A percentile compares a stretch with the other conserved stretches of the same genome.
Evolutionary conservation across 2,888 invertebrate genomes (phyloP).

Genomic region (Drosophila meridionalis): DNA sequence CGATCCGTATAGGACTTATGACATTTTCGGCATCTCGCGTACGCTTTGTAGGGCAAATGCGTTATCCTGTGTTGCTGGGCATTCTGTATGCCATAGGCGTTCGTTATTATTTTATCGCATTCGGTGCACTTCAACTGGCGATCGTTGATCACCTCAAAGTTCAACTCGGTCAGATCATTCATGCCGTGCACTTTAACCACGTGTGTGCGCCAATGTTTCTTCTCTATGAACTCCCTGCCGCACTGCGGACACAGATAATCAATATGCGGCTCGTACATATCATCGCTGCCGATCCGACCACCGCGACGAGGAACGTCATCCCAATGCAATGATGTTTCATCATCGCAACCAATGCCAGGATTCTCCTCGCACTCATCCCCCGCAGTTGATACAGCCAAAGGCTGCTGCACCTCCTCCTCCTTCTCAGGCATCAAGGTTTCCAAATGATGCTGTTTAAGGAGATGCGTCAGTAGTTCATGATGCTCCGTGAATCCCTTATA

Average conservation of each 20-base stretch:
- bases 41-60: constrained; percentile 80
- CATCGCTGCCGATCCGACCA: constrained; percentile 66
- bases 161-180: constrained; percentile 76
- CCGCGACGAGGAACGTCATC: constrained; percentile 66
- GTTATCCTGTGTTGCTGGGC: constrained; percentile 82
- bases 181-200: constrained; percentile 78
- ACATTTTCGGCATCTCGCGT: constrained; percentile 80
- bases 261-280: constrained; percentile 78
- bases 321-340: constrained; percentile 44
- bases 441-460: constrained; percentile 71
- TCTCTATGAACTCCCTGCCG: constrained; percentile 79
- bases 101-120: constrained; percentile 81
- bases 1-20: constrained; percentile 81
- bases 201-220: constrained; percentile 81
- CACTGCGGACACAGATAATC: constrained; percentile 82
- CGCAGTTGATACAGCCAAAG: neutral
- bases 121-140: constrained; percentile 79
- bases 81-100: constrained; percentile 82
- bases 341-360: constrained; percentile 44
- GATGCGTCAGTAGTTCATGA: constrained; percentile 68
- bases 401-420: constrained; percentile 28
- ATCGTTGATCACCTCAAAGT: constrained; percentile 78
- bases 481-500: constrained; percentile 69
- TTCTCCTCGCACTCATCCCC: constrained; percentile 44
- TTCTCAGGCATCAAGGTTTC: constrained; percentile 52